Percentiles rank a stretch among this genome's conserved stretches.
These are phyloP conservation scores for Nudaria mundana DNA, from an alignment of 2,888 invertebrate species.

Conservation along the genomic window DNA sequence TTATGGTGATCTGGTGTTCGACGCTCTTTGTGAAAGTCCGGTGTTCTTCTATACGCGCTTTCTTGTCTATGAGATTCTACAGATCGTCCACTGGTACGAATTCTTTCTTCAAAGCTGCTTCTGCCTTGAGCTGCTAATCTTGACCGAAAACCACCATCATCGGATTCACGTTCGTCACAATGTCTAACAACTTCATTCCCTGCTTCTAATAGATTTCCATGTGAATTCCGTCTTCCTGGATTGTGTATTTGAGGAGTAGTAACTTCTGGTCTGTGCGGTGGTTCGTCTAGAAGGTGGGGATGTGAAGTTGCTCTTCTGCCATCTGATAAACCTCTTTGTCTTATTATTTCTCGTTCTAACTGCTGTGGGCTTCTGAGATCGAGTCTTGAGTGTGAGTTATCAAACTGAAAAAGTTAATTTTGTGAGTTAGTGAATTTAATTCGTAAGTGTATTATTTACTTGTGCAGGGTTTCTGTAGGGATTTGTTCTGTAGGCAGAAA, in stretches of 20 bases:
- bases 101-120: slow-evolving; percentile 68
- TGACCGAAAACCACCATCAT: slow-evolving; percentile 82
- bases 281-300: slow-evolving; percentile 83
- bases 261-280: slow-evolving; percentile 59
- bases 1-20: slow-evolving; percentile 53
- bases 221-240: slow-evolving; percentile 78
- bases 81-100: slow-evolving; percentile 70
- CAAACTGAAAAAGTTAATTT: slow-evolving; percentile 55
- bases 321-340: slow-evolving; percentile 80
- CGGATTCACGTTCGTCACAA: slow-evolving; percentile 78
- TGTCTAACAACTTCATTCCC: slow-evolving; percentile 50
- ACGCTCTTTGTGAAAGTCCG: slow-evolving; percentile 42
- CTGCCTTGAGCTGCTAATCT: slow-evolving; percentile 64
- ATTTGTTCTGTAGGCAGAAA: no score
- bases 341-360: slow-evolving; percentile 80
- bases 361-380: slow-evolving; percentile 83
- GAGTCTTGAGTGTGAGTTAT: slow-evolving; percentile 66
- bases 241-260: slow-evolving; percentile 62
- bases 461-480: no score
- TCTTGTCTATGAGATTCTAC: slow-evolving; percentile 61
- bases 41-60: slow-evolving; percentile 54
- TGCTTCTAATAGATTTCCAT: slow-evolving; percentile 81
- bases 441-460: no score
- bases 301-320: slow-evolving; percentile 84
- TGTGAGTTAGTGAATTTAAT: not conserved